A percentile compares a stretch with the other conserved stretches of the same genome.
Evolutionary conservation across 2,888 invertebrate genomes (phyloP).

Genomic region (Heliconius sara): DNA sequence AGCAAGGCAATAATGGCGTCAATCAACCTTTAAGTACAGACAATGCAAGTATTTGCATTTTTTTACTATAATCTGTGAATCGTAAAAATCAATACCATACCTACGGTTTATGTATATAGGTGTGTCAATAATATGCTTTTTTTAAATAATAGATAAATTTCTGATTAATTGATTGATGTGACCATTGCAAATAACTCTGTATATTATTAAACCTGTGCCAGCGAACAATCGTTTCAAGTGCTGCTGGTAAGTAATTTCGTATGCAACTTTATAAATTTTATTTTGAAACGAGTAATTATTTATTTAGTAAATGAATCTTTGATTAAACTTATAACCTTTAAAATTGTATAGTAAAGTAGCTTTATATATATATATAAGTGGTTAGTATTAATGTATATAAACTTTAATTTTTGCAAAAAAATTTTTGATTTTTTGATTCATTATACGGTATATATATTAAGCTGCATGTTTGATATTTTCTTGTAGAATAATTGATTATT

Average conservation of each 20-base stretch:
- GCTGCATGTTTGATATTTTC: not conserved
- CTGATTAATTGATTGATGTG: too few species aligned
- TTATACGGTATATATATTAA: not conserved
- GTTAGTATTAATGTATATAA: too few species aligned
- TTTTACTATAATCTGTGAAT: not conserved
- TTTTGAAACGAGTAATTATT: too few species aligned
- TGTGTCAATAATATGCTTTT: not conserved
- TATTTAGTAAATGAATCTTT: too few species aligned
- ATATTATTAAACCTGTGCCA: too few species aligned
- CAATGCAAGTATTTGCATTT: not conserved
- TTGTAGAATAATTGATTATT: not conserved
- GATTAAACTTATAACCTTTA: too few species aligned
- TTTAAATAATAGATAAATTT: not conserved
- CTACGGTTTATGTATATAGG: not conserved
- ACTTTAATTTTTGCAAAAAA: not conserved
- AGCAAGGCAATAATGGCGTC: conserved; percentile 73
- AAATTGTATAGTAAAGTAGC: too few species aligned
- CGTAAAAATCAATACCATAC: conserved; percentile 17
- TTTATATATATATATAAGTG: too few species aligned
- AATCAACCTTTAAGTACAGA: conserved; percentile 39
- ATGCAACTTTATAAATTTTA: too few species aligned
- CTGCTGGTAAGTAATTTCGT: too few species aligned
- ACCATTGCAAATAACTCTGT: too few species aligned
- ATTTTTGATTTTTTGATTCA: not conserved
- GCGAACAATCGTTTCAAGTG: too few species aligned